Evolutionary conservation across 2,797 vertebrate genomes (phyloP).

Genomic region (Enteromius viviparus): DNA sequence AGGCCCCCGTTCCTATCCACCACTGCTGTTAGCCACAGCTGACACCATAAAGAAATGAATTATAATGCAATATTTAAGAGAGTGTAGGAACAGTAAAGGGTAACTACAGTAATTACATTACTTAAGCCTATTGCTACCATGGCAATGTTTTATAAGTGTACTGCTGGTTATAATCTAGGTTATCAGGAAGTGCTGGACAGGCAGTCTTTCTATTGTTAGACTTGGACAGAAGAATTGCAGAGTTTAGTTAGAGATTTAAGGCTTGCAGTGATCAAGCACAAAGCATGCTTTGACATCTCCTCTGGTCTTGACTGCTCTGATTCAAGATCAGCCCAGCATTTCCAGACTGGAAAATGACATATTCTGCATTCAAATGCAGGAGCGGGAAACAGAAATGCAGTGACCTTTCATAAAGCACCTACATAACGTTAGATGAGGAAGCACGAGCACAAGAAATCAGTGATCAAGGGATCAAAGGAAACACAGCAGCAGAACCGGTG

Average conservation of each 20-base stretch:
- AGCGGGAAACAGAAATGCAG: not conserved
- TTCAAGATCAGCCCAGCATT: not conserved
- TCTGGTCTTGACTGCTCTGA: not conserved
- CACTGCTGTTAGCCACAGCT: not conserved
- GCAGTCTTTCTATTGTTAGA: not conserved
- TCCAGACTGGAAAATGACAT: not conserved
- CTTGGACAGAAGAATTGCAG: not conserved
- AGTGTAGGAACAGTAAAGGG: not conserved
- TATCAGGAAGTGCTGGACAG: not conserved
- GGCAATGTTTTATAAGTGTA: not conserved
- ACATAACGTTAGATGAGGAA: not conserved
- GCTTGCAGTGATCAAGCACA: not conserved
- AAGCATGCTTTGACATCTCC: not conserved
- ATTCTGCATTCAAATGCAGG: not conserved
- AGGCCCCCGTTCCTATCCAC: not conserved
- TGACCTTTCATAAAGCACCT: not conserved
- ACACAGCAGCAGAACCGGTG: not conserved
- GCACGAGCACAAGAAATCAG: not conserved
- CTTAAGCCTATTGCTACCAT: not conserved
- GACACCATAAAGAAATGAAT: not conserved
- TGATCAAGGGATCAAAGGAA: too few relatives aligned
- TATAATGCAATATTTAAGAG: not conserved
- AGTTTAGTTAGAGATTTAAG: constrained; percentile 9
- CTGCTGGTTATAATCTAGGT: not conserved
- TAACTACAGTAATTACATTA: not conserved